phyloP scores from a whole-genome alignment of 1,140 invertebrate genomes.

The Stratiolaelaps scimitus region DNA sequence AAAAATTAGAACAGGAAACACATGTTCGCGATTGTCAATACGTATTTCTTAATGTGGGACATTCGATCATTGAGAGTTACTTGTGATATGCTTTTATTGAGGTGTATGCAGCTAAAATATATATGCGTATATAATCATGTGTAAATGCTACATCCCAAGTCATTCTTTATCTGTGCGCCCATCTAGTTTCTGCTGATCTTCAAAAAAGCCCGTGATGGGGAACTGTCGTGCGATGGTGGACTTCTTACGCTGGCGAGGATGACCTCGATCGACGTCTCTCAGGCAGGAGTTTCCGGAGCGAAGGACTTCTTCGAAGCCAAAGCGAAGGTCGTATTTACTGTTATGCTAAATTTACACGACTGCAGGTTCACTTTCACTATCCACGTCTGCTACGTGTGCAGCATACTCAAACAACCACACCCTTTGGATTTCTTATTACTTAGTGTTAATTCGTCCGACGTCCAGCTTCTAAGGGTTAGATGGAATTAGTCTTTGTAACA shows the following conservation, averaged over 20 bases:
- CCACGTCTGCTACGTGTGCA: too few relatives aligned
- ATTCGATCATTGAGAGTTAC: neutral
- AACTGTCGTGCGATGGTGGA: constrained; percentile 63
- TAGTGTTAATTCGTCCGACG: neutral
- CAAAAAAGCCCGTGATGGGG: constrained; percentile 68
- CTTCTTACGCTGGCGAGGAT: constrained; percentile 64
- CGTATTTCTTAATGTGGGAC: neutral
- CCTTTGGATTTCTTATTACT: neutral
- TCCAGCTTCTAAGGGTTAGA: too few relatives aligned
- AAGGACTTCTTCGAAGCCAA: constrained; percentile 85
- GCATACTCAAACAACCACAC: neutral
- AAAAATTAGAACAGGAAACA: too few relatives aligned
- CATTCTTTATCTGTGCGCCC: neutral
- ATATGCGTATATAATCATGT: neutral
- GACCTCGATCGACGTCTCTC: constrained; percentile 72
- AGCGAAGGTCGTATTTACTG: constrained; percentile 41
- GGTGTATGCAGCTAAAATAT: neutral
- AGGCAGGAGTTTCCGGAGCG: constrained; percentile 73
- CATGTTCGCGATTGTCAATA: too few relatives aligned
- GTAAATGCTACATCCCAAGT: neutral
- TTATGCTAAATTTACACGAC: neutral
- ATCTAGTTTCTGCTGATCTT: constrained; percentile 64
- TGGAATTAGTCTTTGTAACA: too few relatives aligned
- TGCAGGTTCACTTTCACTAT: neutral
- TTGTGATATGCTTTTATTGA: constrained; percentile 27